phyloP scores from a whole-genome alignment of 2,797 vertebrate species.

The Sebastes vulpes region DNA sequence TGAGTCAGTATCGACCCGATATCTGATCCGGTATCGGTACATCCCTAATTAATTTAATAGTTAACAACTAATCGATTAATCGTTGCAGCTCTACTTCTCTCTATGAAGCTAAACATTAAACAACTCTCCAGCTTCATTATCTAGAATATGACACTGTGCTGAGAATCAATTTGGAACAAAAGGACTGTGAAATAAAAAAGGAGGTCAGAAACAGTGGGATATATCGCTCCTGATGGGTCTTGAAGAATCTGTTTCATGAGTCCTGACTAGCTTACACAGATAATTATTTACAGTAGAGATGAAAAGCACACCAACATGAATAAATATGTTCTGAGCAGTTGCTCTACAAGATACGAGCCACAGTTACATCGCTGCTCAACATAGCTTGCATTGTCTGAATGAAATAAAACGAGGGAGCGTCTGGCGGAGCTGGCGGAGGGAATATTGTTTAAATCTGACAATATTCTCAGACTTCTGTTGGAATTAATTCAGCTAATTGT shows the following conservation, averaged over 20 bases:
- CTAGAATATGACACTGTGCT: neutral
- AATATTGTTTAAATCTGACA: slow-evolving; percentile 84
- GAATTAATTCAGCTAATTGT: slow-evolving; percentile 90
- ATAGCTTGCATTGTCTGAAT: slow-evolving; percentile 67
- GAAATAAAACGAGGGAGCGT: slow-evolving; percentile 74
- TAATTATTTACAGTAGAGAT: slow-evolving; percentile 66
- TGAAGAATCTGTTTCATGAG: slow-evolving; percentile 16
- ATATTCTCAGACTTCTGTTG: slow-evolving; percentile 85
- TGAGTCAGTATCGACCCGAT: too few relatives aligned
- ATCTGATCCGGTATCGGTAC: too few relatives aligned
- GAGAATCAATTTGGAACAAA: neutral
- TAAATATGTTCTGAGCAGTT: slow-evolving; percentile 71
- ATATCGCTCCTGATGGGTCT: neutral
- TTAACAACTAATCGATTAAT: too few relatives aligned
- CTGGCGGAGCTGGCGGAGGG: slow-evolving; percentile 69
- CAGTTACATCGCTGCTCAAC: slow-evolving; percentile 71
- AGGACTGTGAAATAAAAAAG: neutral
- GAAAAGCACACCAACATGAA: slow-evolving; percentile 64
- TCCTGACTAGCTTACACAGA: slow-evolving; percentile 45
- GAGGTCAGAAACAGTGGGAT: neutral
- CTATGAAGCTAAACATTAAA: neutral
- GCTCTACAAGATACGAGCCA: slow-evolving; percentile 68
- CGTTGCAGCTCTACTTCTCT: neutral
- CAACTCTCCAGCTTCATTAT: neutral
- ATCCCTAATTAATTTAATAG: too few relatives aligned